phyloP scores from a whole-genome alignment of 2,113 vertebrate species.

The Dipodomys spectabilis region DNA sequence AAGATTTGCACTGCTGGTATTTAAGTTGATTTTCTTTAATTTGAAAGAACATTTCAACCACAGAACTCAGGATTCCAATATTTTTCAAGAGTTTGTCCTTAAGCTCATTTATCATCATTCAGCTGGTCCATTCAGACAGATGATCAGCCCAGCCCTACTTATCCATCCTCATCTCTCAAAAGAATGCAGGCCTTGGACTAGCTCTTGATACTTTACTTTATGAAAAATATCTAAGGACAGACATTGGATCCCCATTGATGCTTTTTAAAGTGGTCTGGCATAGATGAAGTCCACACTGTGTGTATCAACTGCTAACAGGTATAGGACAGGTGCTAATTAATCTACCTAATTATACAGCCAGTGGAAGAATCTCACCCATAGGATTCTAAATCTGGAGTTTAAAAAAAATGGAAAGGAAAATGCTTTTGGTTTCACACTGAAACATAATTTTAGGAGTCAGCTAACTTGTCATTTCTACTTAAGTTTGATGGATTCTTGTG shows the following conservation, averaged over 20 bases:
- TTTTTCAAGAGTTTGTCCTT: conserved; percentile 36
- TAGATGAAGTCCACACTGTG: background rate
- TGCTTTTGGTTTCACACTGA: conserved; percentile 49
- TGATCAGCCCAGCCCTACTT: background rate
- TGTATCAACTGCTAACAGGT: conserved; percentile 55
- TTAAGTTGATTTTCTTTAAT: conserved; percentile 50
- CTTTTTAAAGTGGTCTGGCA: conserved; percentile 62
- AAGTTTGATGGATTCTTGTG: conserved; percentile 38
- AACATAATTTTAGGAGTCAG: conserved; percentile 61
- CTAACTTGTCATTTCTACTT: conserved; percentile 63
- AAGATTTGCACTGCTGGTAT: background rate
- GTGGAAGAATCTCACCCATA: conserved; percentile 43
- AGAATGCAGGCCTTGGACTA: background rate
- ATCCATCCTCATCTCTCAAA: background rate
- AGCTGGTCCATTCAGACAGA: background rate
- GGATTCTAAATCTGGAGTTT: conserved; percentile 52
- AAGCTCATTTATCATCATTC: conserved; percentile 55
- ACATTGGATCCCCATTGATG: background rate
- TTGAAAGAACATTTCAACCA: conserved; percentile 40
- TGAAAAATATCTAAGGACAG: conserved; percentile 32
- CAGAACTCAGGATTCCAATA: conserved; percentile 10
- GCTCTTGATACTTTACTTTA: conserved; percentile 18
- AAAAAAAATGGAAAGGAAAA: background rate
- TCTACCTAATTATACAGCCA: conserved; percentile 69
- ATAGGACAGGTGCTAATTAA: conserved; percentile 77